Conservation (phyloP, 2,888 invertebrate species). For the Mimumesa dahlbomi region DNA sequence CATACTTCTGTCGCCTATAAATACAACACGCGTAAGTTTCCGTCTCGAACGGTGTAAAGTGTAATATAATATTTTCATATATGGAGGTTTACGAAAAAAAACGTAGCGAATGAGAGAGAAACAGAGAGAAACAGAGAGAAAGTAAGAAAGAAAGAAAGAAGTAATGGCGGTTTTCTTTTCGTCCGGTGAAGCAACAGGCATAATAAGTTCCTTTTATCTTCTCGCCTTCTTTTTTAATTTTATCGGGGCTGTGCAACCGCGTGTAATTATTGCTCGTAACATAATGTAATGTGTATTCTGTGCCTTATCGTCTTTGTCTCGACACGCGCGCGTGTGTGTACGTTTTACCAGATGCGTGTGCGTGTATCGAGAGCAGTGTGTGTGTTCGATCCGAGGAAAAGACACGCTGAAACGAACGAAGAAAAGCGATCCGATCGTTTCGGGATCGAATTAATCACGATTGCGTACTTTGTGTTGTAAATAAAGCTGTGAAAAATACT, state of each 20-base stretch:
- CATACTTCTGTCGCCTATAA: too few relatives aligned
- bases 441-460: too few relatives aligned
- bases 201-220: slow-evolving; percentile 55
- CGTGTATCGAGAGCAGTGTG: slow-evolving; percentile 17
- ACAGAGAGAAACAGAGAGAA: neutral
- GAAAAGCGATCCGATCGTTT: too few relatives aligned
- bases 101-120: neutral
- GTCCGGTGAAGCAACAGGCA: slow-evolving; percentile 10
- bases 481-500: neutral
- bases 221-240: slow-evolving; percentile 49
- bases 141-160: neutral
- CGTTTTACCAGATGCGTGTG: slow-evolving; percentile 13
- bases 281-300: slow-evolving; percentile 61
- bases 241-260: slow-evolving; percentile 59
- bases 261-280: slow-evolving; percentile 46
- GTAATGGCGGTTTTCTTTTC: neutral
- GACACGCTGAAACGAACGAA: slow-evolving; percentile 27
- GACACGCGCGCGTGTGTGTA: slow-evolving; percentile 20
- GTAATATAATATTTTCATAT: slow-evolving; percentile 6
- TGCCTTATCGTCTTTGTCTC: slow-evolving; percentile 61
- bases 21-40: too few relatives aligned
- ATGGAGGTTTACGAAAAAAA: neutral
- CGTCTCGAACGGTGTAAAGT: neutral
- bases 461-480: too few relatives aligned
- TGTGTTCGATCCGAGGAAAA: slow-evolving; percentile 8